phyloP scores from a whole-genome alignment of 2,888 invertebrate genomes.

The Seladonia tumulorum region DNA sequence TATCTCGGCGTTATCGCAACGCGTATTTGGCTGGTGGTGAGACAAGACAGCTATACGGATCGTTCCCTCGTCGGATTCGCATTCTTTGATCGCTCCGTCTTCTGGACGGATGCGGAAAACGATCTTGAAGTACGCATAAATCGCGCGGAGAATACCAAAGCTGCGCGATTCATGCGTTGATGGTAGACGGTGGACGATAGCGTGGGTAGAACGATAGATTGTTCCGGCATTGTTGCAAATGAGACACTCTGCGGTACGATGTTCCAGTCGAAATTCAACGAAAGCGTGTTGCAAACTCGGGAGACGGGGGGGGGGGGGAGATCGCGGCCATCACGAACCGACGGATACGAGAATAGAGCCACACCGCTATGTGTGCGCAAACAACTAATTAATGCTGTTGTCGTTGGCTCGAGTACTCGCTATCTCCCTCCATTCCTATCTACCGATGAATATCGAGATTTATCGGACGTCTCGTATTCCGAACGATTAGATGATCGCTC shows the following conservation, averaged over 20 bases:
- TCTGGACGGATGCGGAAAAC: neutral
- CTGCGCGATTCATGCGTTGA: neutral
- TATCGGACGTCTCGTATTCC: neutral
- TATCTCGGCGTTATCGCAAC: constrained; percentile 27
- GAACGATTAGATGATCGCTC: neutral
- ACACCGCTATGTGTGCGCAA: neutral
- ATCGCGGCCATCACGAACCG: neutral
- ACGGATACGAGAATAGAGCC: neutral
- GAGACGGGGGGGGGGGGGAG: neutral
- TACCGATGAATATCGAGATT: neutral
- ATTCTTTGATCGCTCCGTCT: neutral
- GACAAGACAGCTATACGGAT: neutral
- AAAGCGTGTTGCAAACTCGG: neutral
- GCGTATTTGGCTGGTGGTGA: neutral
- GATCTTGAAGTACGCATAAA: neutral
- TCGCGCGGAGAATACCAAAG: neutral
- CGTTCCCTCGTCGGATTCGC: neutral
- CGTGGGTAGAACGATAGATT: neutral
- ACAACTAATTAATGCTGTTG: neutral
- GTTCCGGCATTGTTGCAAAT: neutral
- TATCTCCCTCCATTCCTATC: neutral
- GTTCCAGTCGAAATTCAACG: neutral
- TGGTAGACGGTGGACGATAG: no score
- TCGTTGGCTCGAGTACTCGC: neutral
- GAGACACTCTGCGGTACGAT: neutral